Evolutionary conservation across 1,140 invertebrate genomes (phyloP), one percentile per base, ranked within the genome.

Genomic region (Berghia stephanieae): DNA sequence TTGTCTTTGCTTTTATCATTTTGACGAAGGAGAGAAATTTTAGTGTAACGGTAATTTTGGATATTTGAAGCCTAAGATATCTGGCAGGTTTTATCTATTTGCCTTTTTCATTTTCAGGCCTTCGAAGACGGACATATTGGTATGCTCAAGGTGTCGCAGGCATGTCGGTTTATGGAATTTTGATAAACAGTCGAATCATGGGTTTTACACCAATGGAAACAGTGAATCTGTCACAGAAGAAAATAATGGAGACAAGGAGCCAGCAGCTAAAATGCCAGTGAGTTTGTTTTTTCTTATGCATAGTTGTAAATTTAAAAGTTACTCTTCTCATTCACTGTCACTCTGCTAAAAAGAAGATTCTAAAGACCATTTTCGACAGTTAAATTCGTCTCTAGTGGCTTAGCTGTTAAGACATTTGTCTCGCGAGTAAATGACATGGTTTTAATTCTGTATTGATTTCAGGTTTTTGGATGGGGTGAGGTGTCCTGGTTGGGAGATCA

Each of bases 121-220:
- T 42, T 40, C n/a, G 13, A 75, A 67, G 31, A 49, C 71, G 21
- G 76, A 81, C 49, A 57, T 83, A 6, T 38, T 85, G 2, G 38
- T 74, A 10, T 85, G 84, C 60, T 46, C 66, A 43, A 81, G 77
- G 67, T 85, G 84, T 63, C 78, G 74, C n/a, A 77, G 84, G 43
- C 70, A 83, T 24, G 57, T 84, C 21, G 84, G 83, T 5, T 66
- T 85, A 10, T 85, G 84, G 84, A 85, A 83, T 73, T 83, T 75
- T 63, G 72, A 42, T 73, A 73, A 55, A 0, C 43, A 46, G 18
- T n/a, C 63, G 10, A 21, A 10, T 38, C 5, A 21, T 60, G 49
- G 70, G 10, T 4, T 36, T 4, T 44, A 8, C 36, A 21, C 24
- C 73, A 78, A 70, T 18, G 36, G 36, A 38, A 42, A n/a, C 18